Evolutionary conservation across 1,140 invertebrate genomes (phyloP).

Genomic region (Varroa destructor): DNA sequence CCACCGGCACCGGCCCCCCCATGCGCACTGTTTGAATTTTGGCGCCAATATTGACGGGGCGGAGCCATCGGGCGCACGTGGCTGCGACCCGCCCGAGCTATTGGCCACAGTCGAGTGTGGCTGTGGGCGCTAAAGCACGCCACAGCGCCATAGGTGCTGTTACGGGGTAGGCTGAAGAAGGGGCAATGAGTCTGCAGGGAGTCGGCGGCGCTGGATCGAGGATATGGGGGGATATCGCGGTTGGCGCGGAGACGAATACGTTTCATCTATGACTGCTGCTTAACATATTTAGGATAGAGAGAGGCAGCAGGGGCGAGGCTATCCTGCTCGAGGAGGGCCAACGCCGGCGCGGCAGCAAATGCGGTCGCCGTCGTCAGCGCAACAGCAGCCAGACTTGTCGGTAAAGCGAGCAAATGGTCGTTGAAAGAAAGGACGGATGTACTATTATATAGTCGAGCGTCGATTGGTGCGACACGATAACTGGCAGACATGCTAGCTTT

Average conservation of each 20-base stretch:
- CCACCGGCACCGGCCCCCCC: too few relatives aligned
- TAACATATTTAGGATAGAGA: conserved; percentile 27
- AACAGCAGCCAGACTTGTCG: too few relatives aligned
- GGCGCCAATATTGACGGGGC: conserved; percentile 28
- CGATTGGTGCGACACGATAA: too few relatives aligned
- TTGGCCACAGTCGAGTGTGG: conserved; percentile 12
- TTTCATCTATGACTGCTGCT: conserved; percentile 29
- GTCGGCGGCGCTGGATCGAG: background rate
- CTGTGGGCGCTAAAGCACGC: too few relatives aligned
- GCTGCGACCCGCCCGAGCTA: conserved; percentile 11
- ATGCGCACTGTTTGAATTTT: conserved; percentile 18
- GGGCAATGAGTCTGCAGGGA: background rate
- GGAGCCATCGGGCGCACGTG: conserved; percentile 21
- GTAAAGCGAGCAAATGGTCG: too few relatives aligned
- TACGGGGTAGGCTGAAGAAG: background rate
- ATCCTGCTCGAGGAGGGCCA: too few relatives aligned
- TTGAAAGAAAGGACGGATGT: too few relatives aligned
- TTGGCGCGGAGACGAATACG: conserved; percentile 27
- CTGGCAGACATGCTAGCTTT: too few relatives aligned
- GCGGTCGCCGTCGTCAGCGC: too few relatives aligned
- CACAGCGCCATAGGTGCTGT: too few relatives aligned
- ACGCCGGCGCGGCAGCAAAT: too few relatives aligned
- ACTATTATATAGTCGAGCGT: too few relatives aligned
- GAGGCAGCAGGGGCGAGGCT: background rate
- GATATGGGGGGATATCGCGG: conserved; percentile 16